These are phyloP conservation scores for Irena cyanogastra DNA, from an alignment of 2,113 vertebrate genomes.

Conservation along the genomic window DNA sequence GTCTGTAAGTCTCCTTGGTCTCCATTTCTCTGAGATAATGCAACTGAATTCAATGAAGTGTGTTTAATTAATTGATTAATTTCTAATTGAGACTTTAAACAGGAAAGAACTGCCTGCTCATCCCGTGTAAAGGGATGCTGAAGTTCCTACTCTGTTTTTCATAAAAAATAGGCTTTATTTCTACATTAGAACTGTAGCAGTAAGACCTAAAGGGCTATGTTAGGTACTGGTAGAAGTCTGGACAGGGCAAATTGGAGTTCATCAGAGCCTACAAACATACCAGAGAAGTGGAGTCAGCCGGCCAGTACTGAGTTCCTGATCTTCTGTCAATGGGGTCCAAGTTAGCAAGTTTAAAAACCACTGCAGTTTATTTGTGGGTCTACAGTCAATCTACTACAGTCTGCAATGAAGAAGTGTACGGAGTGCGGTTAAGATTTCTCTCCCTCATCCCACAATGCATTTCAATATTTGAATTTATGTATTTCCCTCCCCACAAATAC, in stretches of 20 bases:
- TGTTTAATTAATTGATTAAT: neutral
- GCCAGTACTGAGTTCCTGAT: neutral
- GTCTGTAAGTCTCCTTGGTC: neutral
- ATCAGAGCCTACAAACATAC: neutral
- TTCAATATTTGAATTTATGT: neutral
- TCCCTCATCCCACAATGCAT: neutral
- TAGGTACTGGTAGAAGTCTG: neutral
- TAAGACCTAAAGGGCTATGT: neutral
- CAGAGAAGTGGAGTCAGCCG: neutral
- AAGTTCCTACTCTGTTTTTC: neutral
- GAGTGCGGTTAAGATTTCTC: neutral
- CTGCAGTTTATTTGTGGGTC: neutral
- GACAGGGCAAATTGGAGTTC: neutral
- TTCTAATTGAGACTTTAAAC: neutral
- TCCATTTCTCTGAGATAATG: neutral
- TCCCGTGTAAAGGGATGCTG: neutral
- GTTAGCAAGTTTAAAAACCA: neutral
- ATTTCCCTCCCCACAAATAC: neutral
- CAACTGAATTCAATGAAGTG: neutral
- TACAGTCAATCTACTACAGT: neutral
- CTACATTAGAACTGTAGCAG: neutral
- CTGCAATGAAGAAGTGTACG: neutral
- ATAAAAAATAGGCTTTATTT: neutral
- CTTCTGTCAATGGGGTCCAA: neutral
- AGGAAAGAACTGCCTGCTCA: neutral